Evolutionary conservation across 2,888 invertebrate species (phyloP).

Genomic region (Cheiracanthium punctorium): DNA sequence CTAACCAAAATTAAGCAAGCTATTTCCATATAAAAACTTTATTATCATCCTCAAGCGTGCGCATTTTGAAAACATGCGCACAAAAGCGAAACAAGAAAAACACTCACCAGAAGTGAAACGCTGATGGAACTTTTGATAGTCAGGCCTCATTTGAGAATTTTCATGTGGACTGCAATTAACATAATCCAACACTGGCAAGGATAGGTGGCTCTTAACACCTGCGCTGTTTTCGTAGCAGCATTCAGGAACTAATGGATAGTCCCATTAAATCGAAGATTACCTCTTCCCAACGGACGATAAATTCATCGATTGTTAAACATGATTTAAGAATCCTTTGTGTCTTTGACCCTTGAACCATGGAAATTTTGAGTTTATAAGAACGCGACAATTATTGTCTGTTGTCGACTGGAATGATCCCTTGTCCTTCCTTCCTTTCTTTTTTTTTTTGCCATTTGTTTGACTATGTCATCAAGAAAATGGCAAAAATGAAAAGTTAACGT

Average conservation of each 20-base stretch:
- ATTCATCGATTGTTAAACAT: constrained; percentile 39
- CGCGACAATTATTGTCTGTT: not conserved
- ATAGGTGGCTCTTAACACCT: not conserved
- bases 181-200: not conserved
- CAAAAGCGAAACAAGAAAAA: too few relatives aligned
- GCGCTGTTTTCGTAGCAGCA: not conserved
- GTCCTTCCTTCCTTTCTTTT: not conserved
- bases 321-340: constrained; percentile 48
- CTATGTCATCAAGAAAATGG: not conserved
- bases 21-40: too few relatives aligned
- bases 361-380: too few relatives aligned
- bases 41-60: too few relatives aligned
- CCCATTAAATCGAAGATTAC: not conserved
- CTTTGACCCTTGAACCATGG: not conserved
- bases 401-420: not conserved
- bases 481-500: not conserved
- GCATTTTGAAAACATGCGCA: too few relatives aligned
- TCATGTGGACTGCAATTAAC: not conserved
- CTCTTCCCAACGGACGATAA: constrained; percentile 23
- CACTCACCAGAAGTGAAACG: too few relatives aligned
- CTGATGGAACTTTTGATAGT: not conserved
- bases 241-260: not conserved
- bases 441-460: not conserved
- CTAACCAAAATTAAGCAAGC: too few relatives aligned
- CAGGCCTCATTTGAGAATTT: not conserved